Conservation (phyloP, 2,113 vertebrate genomes). For the Leuciscus idus region DNA sequence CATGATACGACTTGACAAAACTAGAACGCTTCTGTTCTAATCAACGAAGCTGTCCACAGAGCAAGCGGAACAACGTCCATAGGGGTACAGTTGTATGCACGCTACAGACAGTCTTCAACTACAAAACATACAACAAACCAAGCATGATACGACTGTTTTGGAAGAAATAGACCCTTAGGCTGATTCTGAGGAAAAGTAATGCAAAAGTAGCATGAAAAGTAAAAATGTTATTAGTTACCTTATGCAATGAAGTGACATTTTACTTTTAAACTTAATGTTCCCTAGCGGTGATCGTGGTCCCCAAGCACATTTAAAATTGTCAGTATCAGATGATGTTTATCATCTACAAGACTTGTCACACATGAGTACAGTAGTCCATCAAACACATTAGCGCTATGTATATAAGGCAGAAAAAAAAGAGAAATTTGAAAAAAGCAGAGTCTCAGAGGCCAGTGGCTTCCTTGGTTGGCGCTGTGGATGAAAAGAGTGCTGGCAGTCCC, state of each 20-base stretch:
- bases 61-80: background rate
- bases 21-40: conserved; percentile 23
- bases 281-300: background rate
- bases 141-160: background rate
- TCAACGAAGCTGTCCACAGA: background rate
- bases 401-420: background rate
- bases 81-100: background rate
- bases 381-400: background rate
- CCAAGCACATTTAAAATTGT: background rate
- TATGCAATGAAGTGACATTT: conserved; percentile 17
- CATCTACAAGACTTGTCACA: background rate
- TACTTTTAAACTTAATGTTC: conserved; percentile 7
- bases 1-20: conserved; percentile 29
- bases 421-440: background rate
- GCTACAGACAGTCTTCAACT: background rate
- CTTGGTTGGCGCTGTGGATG: conserved; percentile 15
- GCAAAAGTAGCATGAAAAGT: background rate
- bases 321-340: background rate
- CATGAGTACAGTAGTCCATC: background rate
- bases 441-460: background rate
- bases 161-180: background rate
- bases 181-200: background rate
- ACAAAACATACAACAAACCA: background rate
- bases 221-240: background rate
- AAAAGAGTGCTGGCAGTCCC: conserved; percentile 53